Evolutionary conservation across 2,113 vertebrate species (phyloP), one percentile per base, ranked within the genome.

Genomic region (Theristicus caerulescens): DNA sequence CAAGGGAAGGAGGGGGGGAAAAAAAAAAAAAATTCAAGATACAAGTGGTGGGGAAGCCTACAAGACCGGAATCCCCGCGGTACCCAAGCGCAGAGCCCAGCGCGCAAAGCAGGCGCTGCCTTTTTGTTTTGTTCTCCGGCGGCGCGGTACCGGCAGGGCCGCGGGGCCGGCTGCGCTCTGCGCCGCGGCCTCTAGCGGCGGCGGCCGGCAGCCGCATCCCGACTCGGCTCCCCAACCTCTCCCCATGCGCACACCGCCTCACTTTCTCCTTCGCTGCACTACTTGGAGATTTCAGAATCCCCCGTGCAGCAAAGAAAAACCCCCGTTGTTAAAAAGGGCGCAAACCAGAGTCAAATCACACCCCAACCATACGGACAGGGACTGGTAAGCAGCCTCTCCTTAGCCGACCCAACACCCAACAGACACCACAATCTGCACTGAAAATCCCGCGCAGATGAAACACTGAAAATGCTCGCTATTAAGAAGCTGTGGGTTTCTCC

Each of bases 111-210:
- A 47, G 70, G 61, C 61, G 6, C 81, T 79, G 81, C 62, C 92
- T 90, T 95, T 90, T 87, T 93, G 85, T 88, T 94, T 58, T 84
- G 86, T 70, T 90, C 84, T 67, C 57, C 6, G 54, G 47, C 57
- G 4, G 52, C 85, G 29, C 67, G 52, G 38, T 90, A 22, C 38
- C 93, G 46, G 67, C 65, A 27, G 71, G n/a, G 47, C 83, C 16
- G 92, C 69, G 87, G 65, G 40, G 52, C 57, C 69, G 52, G n/a
- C 55, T 13, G 40, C 58, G 42, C 73, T 31, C 47, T 42, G 31
- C 38, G 69, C 74, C 26, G 76, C 65, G 70, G 57, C 87, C 87
- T 78, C 85, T 91, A 73, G 92, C 36, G 93, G 80, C 92, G 13
- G 16, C 32, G 72, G 77, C 42, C 59, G 93, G 67, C 65, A 70